Percentiles rank a stretch among this genome's conserved stretches.
Conservation (phyloP, 2,113 vertebrate species). For the Eulemur macaco region DNA sequence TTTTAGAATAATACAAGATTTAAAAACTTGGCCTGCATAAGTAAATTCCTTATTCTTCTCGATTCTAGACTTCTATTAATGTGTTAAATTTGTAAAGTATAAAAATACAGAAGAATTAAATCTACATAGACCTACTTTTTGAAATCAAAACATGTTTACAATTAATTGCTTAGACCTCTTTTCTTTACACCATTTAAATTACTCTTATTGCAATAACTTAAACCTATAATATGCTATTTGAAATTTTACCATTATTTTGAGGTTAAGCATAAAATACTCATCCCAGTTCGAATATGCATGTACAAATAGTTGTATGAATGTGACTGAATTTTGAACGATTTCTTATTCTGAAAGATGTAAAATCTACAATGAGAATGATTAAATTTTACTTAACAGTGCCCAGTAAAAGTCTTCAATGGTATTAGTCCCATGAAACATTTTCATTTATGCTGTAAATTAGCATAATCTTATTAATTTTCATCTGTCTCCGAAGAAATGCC, state of each 20-base stretch:
- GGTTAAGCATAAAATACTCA: neutral
- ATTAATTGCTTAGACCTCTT: neutral
- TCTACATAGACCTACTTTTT: neutral
- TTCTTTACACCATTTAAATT: neutral
- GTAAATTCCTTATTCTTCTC: neutral
- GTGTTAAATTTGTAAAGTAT: neutral
- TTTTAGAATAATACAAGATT: conserved; percentile 54
- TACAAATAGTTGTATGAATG: neutral
- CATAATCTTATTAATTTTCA: conserved; percentile 61
- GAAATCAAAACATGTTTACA: neutral
- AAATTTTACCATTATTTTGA: neutral
- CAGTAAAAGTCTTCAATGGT: neutral
- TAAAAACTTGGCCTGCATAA: neutral
- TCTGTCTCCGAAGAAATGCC: conserved; percentile 64
- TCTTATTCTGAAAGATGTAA: conserved; percentile 31
- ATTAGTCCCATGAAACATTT: conserved; percentile 16
- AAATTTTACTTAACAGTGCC: neutral
- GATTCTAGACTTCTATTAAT: neutral
- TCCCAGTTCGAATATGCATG: neutral
- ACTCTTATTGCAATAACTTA: neutral
- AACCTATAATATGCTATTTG: neutral
- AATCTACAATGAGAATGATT: neutral
- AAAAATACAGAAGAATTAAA: neutral
- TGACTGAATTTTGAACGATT: neutral
- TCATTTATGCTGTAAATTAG: conserved; percentile 60